Evolutionary conservation across 92 coral and sea anemone species (phyloP).

Genomic region (Porites cylindrica): DNA sequence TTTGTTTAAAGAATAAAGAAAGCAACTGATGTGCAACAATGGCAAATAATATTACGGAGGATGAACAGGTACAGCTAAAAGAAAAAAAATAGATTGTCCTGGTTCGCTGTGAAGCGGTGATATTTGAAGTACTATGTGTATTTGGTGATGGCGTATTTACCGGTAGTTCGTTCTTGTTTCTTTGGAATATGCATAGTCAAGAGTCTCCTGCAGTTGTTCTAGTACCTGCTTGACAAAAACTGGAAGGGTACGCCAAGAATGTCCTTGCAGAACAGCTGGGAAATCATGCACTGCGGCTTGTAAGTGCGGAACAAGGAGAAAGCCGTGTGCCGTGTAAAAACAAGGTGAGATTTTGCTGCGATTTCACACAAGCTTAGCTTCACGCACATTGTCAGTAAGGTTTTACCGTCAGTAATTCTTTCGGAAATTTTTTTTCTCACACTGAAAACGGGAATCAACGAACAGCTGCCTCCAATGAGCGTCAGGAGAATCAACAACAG

Average conservation of each 20-base stretch:
- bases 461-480: conserved; percentile 18
- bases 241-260: conserved; percentile 10
- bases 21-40: neutral
- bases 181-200: neutral
- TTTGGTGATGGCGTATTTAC: conserved; percentile 1
- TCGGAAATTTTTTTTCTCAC: no score
- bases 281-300: conserved; percentile 3
- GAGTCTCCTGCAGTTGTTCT: conserved; percentile 12
- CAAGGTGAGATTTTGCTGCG: conserved; percentile 4
- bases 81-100: neutral
- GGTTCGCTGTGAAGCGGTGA: conserved; percentile 3
- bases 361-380: no score
- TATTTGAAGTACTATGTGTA: neutral
- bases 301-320: conserved; percentile 20
- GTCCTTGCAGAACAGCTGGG: conserved; percentile 17
- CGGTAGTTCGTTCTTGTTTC: neutral
- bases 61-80: conserved; percentile 19
- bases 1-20: no score
- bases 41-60: neutral
- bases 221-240: conserved; percentile 20
- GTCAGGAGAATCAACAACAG: conserved; percentile 7
- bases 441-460: no score
- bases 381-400: no score
- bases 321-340: conserved; percentile 31
- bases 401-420: no score